Conservation (phyloP, 2,113 vertebrate species). For the Eptatretus burgeri region DNA sequence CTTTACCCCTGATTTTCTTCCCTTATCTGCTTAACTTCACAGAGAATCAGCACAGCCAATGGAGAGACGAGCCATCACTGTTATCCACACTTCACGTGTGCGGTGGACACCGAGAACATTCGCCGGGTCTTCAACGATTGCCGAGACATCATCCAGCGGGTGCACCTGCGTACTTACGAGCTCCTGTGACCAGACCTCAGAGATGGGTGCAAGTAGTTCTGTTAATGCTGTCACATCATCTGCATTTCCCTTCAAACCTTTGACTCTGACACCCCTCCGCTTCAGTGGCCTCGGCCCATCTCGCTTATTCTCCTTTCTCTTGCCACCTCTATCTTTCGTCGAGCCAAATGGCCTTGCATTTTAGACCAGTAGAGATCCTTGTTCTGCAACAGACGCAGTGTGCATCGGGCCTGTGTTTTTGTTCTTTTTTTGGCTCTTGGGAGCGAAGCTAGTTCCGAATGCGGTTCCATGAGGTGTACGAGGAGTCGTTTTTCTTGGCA, state of each 20-base stretch:
- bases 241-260: no score
- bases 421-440: no score
- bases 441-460: no score
- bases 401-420: no score
- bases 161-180: slow-evolving; percentile 97
- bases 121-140: slow-evolving; percentile 93
- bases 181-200: slow-evolving; percentile 49
- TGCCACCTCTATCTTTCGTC: slow-evolving; percentile 12
- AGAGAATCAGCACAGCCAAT: slow-evolving; percentile 89
- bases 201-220: no score
- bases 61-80: slow-evolving; percentile 84
- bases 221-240: no score
- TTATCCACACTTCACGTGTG: slow-evolving; percentile 93
- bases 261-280: slow-evolving; percentile 21
- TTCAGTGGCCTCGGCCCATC: slow-evolving; percentile 22
- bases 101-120: slow-evolving; percentile 95
- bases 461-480: no score
- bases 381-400: no score
- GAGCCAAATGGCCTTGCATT: no score
- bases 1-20: neutral
- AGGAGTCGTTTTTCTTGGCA: no score
- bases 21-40: slow-evolving; percentile 9
- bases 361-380: no score
- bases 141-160: slow-evolving; percentile 90
- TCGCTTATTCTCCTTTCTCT: slow-evolving; percentile 18